Conservation (phyloP, 1,140 invertebrate species). For the Glossosoma conforme region DNA sequence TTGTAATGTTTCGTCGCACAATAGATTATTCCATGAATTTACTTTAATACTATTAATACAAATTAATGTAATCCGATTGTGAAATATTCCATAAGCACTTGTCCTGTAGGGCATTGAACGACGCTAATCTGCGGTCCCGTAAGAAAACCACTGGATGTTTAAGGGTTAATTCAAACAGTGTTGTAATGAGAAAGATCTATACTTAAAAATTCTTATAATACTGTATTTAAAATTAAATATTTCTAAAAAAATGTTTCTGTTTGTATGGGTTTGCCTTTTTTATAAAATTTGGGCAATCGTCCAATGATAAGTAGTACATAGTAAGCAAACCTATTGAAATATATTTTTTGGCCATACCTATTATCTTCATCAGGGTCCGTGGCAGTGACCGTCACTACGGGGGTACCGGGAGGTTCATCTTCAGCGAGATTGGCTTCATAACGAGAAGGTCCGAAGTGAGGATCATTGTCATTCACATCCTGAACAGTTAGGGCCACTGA, state of each 20-base stretch:
- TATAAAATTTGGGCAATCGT: neutral
- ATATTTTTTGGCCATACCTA: constrained; percentile 49
- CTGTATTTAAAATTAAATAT: too few species aligned
- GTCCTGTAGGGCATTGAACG: too few species aligned
- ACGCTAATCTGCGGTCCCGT: too few species aligned
- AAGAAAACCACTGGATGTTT: too few species aligned
- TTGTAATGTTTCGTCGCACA: too few species aligned
- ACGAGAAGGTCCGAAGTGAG: constrained; percentile 79
- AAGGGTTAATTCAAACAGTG: too few species aligned
- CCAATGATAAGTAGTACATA: neutral
- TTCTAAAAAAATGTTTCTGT: neutral
- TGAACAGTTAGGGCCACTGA: constrained; percentile 83
- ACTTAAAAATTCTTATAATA: neutral
- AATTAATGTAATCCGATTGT: too few species aligned
- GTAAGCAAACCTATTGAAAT: neutral
- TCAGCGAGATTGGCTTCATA: constrained; percentile 87
- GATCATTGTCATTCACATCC: constrained; percentile 95
- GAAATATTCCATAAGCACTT: too few species aligned
- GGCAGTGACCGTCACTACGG: constrained; percentile 83
- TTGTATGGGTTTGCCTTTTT: neutral
- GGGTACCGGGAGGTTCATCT: constrained; percentile 82
- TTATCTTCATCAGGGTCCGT: constrained; percentile 90
- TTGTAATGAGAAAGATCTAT: neutral
- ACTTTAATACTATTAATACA: too few species aligned
- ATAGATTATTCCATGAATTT: too few species aligned